phyloP scores from a whole-genome alignment of 2,888 invertebrate species.

The Isotomurus palustris region DNA sequence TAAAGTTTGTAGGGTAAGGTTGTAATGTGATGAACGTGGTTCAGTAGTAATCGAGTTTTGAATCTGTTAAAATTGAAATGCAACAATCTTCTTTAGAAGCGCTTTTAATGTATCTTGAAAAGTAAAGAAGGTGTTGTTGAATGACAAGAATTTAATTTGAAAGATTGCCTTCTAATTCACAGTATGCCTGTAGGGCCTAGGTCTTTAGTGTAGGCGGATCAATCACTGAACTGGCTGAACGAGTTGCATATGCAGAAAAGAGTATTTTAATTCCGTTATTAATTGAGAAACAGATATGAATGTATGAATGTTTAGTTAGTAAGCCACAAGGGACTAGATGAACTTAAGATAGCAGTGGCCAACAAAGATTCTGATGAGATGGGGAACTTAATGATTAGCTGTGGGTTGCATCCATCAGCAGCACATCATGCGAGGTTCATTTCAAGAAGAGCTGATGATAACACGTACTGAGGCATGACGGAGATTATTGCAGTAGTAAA shows the following conservation, averaged over 20 bases:
- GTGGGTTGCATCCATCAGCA: not conserved
- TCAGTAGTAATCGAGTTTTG: too few relatives aligned
- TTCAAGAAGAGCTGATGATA: too few relatives aligned
- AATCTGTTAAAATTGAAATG: too few relatives aligned
- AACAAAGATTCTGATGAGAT: too few relatives aligned
- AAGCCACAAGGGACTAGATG: not conserved
- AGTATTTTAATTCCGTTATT: constrained; percentile 4
- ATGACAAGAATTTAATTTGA: too few relatives aligned
- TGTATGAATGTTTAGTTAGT: not conserved
- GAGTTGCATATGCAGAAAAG: not conserved
- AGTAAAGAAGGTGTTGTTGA: too few relatives aligned
- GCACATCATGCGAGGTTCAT: not conserved
- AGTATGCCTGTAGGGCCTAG: not conserved
- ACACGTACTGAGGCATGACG: not conserved
- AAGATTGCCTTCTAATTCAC: too few relatives aligned
- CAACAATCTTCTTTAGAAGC: too few relatives aligned
- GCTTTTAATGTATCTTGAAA: too few relatives aligned
- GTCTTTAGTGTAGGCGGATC: not conserved
- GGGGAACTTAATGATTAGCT: not conserved
- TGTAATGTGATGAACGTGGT: too few relatives aligned
- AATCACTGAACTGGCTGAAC: constrained; percentile 2
- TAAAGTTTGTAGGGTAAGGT: too few relatives aligned
- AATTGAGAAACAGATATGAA: not conserved
- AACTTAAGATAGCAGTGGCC: too few relatives aligned
- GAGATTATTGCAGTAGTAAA: not conserved